Base-by-base conservation (phyloP, 2,888 invertebrate genomes). In the Trissonchulus sp. region DNA sequence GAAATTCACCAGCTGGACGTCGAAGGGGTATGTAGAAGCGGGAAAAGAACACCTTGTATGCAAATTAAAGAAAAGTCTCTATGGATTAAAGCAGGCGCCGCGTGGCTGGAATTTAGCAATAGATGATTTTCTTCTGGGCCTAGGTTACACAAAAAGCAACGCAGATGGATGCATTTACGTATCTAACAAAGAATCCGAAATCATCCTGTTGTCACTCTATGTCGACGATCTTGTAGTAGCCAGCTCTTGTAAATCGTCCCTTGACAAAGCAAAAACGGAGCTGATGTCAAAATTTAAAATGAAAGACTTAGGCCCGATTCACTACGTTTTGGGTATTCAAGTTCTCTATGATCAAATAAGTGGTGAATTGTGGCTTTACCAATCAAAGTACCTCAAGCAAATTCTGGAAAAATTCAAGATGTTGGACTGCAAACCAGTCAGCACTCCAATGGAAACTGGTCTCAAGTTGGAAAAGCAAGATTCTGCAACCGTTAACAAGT, bases 61-160 rank as follows among this genome's bases (percentile, higher is more conserved):
- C n/a, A n/a, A n/a, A n/a, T n/a, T n/a, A n/a, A n/a, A n/a, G n/a
- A n/a, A n/a, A n/a, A n/a, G n/a, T n/a, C 18, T 80, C 1, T 81
- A 81, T 69, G 79, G 81, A 0, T 37, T 78, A 1, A 77, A 77
- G 35, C 75, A 79, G 68, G 48, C 74, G 33, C 65, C 73, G 1
- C 38, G 80, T 15, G 71, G 74, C 48, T 80, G 80, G 79, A 79
- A 81, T 62, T 30, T 2, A 23, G 36, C 48, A n/a, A 38, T 79
- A 8, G 65, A 74, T 68, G 36, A 75, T 0, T 72, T 72, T n/a
- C 65, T 80, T n/a, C n/a, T 31, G 31, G 48, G 36, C 2, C 15
- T 76, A 60, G 78, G 78, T n/a, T n/a, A n/a, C n/a, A n/a, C n/a
- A n/a, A n/a, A n/a, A n/a, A n/a, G n/a, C n/a, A n/a, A n/a, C n/a